Evolutionary conservation across 1,140 invertebrate genomes (phyloP).

Genomic region (Rhyzopertha dominica): DNA sequence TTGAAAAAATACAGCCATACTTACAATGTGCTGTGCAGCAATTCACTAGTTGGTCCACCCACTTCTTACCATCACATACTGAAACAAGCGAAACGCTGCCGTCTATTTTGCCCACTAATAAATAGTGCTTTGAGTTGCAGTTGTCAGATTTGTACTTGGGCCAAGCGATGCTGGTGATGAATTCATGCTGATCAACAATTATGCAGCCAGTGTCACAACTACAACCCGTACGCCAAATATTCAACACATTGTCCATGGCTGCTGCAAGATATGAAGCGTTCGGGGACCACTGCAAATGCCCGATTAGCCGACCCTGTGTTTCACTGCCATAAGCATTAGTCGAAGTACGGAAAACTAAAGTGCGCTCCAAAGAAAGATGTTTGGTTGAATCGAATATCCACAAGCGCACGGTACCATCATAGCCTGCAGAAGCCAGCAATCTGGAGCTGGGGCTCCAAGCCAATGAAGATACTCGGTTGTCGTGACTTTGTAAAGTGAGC

Average conservation of each 20-base stretch:
- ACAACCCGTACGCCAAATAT: slow-evolving; percentile 49
- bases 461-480: slow-evolving; percentile 46
- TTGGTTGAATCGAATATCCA: slow-evolving; percentile 51
- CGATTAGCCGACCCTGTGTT: slow-evolving; percentile 50
- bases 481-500: slow-evolving; percentile 52
- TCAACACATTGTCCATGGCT: slow-evolving; percentile 54
- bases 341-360: slow-evolving; percentile 54
- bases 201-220: slow-evolving; percentile 35
- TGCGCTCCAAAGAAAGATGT: slow-evolving; percentile 49
- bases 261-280: slow-evolving; percentile 54
- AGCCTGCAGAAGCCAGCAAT: slow-evolving; percentile 55
- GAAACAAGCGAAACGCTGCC: slow-evolving; percentile 46
- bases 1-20: slow-evolving; percentile 14
- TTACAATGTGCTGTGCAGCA: slow-evolving; percentile 47
- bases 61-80: slow-evolving; percentile 28
- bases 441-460: slow-evolving; percentile 46
- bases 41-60: slow-evolving; percentile 46
- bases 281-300: slow-evolving; percentile 52
- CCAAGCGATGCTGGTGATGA: slow-evolving; percentile 52
- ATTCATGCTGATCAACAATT: slow-evolving; percentile 46
- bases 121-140: slow-evolving; percentile 43
- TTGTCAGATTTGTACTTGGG: slow-evolving; percentile 41
- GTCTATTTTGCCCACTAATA: slow-evolving; percentile 54
- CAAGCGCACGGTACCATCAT: slow-evolving; percentile 61
- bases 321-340: slow-evolving; percentile 51